Evolutionary conservation across 2,888 invertebrate species (phyloP).

Genomic region (Eupithecia abbreviata): DNA sequence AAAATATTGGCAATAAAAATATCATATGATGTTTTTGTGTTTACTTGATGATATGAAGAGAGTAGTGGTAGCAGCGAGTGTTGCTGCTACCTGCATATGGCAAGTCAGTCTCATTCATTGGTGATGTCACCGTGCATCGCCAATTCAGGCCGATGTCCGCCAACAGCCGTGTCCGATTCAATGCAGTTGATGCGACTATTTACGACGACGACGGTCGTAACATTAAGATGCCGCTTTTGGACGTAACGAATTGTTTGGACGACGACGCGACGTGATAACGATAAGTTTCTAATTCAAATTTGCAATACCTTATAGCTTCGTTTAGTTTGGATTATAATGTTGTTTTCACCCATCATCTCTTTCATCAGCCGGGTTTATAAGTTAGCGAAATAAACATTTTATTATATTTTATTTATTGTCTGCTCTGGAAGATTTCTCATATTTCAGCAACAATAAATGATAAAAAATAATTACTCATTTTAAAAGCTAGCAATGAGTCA

Average conservation of each 20-base stretch:
- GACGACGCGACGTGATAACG: constrained; percentile 1
- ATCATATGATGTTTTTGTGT: too few relatives aligned
- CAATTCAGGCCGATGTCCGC: background rate
- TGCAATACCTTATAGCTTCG: background rate
- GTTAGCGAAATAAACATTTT: too few relatives aligned
- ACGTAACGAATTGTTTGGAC: constrained; percentile 10
- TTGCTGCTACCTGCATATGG: background rate
- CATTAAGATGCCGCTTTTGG: constrained; percentile 3
- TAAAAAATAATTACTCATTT: background rate
- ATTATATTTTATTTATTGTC: too few relatives aligned
- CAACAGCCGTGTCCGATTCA: constrained; percentile 22
- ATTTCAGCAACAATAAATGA: background rate
- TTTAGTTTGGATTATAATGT: background rate
- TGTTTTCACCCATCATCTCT: background rate
- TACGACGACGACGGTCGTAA: constrained; percentile 22
- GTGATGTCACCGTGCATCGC: constrained; percentile 20
- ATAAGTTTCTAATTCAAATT: constrained; percentile 20
- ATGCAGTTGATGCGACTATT: constrained; percentile 28
- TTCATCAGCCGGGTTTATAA: too few relatives aligned
- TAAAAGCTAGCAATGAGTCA: constrained; percentile 30
- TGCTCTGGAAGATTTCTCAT: background rate
- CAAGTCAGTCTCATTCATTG: background rate
- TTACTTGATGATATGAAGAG: background rate
- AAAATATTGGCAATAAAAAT: too few relatives aligned
- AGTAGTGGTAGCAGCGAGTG: background rate